Percentiles rank a stretch among this genome's conserved stretches.
These are phyloP conservation scores for Noctua comes DNA, from an alignment of 2,888 invertebrate species.

Conservation along the genomic window DNA sequence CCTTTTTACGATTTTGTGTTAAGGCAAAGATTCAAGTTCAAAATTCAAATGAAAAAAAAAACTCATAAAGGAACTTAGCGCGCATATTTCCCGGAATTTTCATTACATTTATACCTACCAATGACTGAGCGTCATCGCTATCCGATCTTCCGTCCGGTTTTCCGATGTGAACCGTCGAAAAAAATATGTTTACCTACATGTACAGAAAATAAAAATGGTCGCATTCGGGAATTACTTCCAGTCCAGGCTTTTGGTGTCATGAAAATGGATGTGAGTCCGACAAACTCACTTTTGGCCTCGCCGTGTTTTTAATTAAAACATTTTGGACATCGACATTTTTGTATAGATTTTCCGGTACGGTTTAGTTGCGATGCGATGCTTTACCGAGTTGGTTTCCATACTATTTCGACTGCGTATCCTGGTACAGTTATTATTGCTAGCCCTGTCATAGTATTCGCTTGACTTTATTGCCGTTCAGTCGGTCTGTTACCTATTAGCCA, in stretches of 20 bases:
- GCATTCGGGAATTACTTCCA: constrained; percentile 73
- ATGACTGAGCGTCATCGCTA: constrained; percentile 54
- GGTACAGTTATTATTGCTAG: neutral
- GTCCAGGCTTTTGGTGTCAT: constrained; percentile 72
- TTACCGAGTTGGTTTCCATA: neutral
- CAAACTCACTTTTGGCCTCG: constrained; percentile 71
- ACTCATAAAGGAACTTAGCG: neutral
- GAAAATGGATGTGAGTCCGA: constrained; percentile 71
- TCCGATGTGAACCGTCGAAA: constrained; percentile 43
- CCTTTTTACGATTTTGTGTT: too few species aligned
- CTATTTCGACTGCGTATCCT: neutral
- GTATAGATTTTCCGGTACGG: constrained; percentile 30
- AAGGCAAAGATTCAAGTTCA: neutral
- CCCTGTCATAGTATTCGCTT: neutral
- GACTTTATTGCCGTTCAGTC: neutral
- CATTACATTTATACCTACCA: constrained; percentile 47
- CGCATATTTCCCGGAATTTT: constrained; percentile 8
- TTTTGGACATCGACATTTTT: constrained; percentile 69
- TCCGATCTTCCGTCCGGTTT: constrained; percentile 48
- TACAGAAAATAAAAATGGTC: constrained; percentile 72
- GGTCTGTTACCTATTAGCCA: neutral
- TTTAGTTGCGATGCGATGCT: constrained; percentile 12
- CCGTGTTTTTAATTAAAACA: constrained; percentile 80
- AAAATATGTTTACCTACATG: constrained; percentile 60
- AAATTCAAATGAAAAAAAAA: constrained; percentile 17